Evolutionary conservation across 2,888 invertebrate species (phyloP).

Genomic region (Sarcophaga variegata): DNA sequence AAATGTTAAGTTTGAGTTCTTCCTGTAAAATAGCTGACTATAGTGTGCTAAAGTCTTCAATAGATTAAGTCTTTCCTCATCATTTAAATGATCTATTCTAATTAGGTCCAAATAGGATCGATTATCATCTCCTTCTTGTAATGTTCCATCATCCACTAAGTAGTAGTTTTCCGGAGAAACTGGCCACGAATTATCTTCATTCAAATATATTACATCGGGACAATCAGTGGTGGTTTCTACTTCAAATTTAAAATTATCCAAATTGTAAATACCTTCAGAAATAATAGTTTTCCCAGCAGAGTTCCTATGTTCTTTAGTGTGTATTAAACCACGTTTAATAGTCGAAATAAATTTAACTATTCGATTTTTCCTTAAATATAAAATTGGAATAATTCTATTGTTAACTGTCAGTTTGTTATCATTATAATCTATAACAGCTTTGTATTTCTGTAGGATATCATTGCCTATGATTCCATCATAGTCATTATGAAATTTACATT

Average conservation of each 20-base stretch:
- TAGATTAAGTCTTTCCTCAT: too few species aligned
- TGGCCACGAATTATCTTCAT: too few species aligned
- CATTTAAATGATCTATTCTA: too few species aligned
- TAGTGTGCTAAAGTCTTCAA: too few species aligned
- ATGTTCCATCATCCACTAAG: too few species aligned
- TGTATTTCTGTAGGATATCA: slow-evolving; percentile 24
- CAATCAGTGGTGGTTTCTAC: background rate
- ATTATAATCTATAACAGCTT: slow-evolving; percentile 30
- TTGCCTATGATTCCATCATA: slow-evolving; percentile 42
- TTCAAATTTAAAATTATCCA: slow-evolving; percentile 15
- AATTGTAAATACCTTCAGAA: slow-evolving; percentile 18
- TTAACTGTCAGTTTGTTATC: slow-evolving; percentile 31
- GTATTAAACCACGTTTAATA: too few species aligned
- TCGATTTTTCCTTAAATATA: background rate
- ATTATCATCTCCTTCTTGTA: too few species aligned
- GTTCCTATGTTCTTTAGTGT: too few species aligned
- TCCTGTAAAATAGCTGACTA: background rate
- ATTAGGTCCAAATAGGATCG: too few species aligned
- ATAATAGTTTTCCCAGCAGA: slow-evolving; percentile 2
- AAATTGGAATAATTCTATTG: background rate
- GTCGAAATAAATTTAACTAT: background rate
- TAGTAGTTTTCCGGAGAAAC: too few species aligned
- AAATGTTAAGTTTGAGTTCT: background rate
- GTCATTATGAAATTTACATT: slow-evolving; percentile 35
- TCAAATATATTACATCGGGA: background rate